These are phyloP conservation scores for Tetraodon nigroviridis DNA, from an alignment of 2,113 vertebrate species.

Conservation along the genomic window DNA sequence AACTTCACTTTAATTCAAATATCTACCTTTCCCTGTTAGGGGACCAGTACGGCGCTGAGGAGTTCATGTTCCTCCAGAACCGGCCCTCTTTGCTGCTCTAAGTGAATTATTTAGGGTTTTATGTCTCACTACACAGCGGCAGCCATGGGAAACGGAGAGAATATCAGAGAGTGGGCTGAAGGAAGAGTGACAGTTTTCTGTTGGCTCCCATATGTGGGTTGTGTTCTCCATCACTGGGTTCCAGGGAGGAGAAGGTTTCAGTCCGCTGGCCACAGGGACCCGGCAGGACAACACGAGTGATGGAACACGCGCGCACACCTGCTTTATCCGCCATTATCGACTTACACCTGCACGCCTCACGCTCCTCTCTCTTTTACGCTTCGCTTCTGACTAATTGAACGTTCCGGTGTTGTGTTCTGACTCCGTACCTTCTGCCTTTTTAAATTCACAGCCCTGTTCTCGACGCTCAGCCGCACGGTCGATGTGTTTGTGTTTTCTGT, in stretches of 20 bases:
- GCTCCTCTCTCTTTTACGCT: slow-evolving; percentile 13
- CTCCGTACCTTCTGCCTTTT: slow-evolving; percentile 6
- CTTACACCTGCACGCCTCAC: slow-evolving; percentile 19
- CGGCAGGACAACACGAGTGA: slow-evolving; percentile 17
- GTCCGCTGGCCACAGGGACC: slow-evolving; percentile 39
- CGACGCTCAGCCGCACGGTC: slow-evolving; percentile 2
- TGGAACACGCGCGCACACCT: slow-evolving; percentile 8
- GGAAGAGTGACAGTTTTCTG: slow-evolving; percentile 40
- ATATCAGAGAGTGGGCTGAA: slow-evolving; percentile 23
- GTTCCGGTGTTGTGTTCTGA: slow-evolving; percentile 5
- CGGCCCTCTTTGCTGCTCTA: slow-evolving; percentile 4
- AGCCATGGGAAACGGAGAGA: slow-evolving; percentile 18
- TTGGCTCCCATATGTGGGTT: slow-evolving; percentile 44
- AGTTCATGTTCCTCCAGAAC: neutral
- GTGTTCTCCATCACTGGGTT: slow-evolving; percentile 58
- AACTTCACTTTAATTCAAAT: no score
- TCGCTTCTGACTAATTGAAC: slow-evolving; percentile 15
- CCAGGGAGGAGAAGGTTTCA: slow-evolving; percentile 36
- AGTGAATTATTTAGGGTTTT: slow-evolving; percentile 34
- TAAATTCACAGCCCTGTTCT: slow-evolving; percentile 16
- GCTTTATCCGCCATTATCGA: slow-evolving; percentile 9
- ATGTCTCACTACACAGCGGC: slow-evolving; percentile 20
- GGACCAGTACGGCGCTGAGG: no score
- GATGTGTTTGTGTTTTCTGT: slow-evolving; percentile 4
- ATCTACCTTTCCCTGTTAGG: no score